Evolutionary conservation across 2,113 vertebrate genomes (phyloP).

Genomic region (Pseudorectes ferrugineus): DNA sequence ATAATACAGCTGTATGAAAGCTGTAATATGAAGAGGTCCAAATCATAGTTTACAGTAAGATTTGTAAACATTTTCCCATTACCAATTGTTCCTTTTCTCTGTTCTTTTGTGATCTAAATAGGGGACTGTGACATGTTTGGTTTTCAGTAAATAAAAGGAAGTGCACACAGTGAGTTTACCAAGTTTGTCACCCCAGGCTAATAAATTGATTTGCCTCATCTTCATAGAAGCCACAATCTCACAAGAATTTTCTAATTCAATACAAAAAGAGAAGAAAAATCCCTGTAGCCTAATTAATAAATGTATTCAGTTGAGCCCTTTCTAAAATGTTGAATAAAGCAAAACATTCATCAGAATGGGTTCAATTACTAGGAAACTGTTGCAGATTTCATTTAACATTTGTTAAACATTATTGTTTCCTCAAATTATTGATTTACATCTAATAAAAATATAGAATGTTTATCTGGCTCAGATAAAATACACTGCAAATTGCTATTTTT

Average conservation of each 20-base stretch:
- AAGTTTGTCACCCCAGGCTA: background rate
- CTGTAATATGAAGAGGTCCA: background rate
- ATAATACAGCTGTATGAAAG: background rate
- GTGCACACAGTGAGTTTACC: background rate
- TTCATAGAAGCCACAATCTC: background rate
- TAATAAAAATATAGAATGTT: background rate
- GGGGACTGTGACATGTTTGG: conserved; percentile 7
- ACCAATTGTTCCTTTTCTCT: conserved; percentile 33
- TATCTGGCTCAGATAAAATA: background rate
- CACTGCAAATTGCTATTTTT: background rate
- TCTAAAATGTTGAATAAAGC: background rate
- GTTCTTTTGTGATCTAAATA: conserved; percentile 25
- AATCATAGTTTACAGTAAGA: conserved; percentile 52
- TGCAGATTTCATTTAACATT: background rate
- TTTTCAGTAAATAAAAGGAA: conserved; percentile 64
- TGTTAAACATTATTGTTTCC: background rate
- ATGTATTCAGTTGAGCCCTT: background rate
- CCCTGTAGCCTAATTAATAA: background rate
- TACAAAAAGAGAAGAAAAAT: background rate
- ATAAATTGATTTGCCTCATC: background rate
- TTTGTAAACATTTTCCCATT: conserved; percentile 36
- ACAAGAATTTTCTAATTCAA: background rate
- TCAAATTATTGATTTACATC: background rate
- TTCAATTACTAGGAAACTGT: background rate
- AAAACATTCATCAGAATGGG: background rate